phyloP scores from a whole-genome alignment of 2,888 invertebrate genomes.

The Xanthorhoe designata region DNA sequence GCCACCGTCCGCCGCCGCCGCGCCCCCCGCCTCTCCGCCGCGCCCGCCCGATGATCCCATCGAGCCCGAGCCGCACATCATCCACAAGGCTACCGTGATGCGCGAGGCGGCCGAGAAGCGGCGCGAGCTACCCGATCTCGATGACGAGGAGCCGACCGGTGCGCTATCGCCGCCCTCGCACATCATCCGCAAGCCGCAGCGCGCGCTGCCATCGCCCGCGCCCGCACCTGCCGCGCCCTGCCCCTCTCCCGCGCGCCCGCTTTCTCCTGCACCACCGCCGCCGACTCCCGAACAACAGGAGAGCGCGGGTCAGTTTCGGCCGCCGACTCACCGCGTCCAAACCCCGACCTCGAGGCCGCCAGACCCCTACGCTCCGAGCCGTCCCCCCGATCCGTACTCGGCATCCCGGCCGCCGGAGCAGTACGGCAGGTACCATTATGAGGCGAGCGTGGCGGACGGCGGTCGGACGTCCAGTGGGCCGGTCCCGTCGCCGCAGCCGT shows the following conservation, averaged over 20 bases:
- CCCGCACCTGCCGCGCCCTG: slow-evolving; percentile 67
- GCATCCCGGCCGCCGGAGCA: slow-evolving; percentile 72
- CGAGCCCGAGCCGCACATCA: slow-evolving; percentile 84
- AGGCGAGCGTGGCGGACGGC: slow-evolving; percentile 61
- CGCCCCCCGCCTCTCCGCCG: slow-evolving; percentile 74
- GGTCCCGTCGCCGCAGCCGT: slow-evolving; percentile 70
- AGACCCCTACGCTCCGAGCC: slow-evolving; percentile 70
- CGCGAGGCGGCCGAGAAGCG: slow-evolving; percentile 81
- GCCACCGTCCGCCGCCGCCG: slow-evolving; percentile 82
- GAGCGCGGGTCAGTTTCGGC: slow-evolving; percentile 48
- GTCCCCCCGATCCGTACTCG: slow-evolving; percentile 75
- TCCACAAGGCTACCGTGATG: slow-evolving; percentile 84
- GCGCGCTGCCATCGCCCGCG: slow-evolving; percentile 71
- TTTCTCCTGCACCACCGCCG: slow-evolving; percentile 59
- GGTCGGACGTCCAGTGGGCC: slow-evolving; percentile 66
- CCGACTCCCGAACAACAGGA: slow-evolving; percentile 58
- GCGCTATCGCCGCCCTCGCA: slow-evolving; percentile 81
- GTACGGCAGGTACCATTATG: slow-evolving; percentile 73
- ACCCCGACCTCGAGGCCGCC: slow-evolving; percentile 69
- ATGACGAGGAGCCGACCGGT: slow-evolving; percentile 72
- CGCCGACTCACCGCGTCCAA: slow-evolving; percentile 66
- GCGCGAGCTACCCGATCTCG: slow-evolving; percentile 74
- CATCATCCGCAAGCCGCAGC: slow-evolving; percentile 76
- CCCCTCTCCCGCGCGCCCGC: slow-evolving; percentile 73
- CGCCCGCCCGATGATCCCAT: slow-evolving; percentile 80